These are phyloP conservation scores for Catagonus wagneri DNA, from an alignment of 2,113 vertebrate genomes.

Conservation along the genomic window DNA sequence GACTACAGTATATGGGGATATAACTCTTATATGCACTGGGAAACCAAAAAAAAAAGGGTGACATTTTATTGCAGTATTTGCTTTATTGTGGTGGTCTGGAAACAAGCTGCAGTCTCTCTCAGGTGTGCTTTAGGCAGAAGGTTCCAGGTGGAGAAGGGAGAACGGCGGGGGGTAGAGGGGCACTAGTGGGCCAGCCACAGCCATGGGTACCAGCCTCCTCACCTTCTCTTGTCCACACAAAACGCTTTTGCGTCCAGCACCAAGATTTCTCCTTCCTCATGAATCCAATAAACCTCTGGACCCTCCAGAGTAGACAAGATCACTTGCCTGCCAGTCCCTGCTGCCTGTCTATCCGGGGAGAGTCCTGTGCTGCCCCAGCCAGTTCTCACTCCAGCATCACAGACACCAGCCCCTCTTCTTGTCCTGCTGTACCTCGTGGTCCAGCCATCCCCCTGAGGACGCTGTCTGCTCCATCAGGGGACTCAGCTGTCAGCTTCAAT, in stretches of 20 bases:
- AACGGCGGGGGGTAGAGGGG: too few species aligned
- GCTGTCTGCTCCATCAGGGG: neutral
- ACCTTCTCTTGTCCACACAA: neutral
- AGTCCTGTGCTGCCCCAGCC: too few species aligned
- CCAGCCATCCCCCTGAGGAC: neutral
- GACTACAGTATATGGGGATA: neutral
- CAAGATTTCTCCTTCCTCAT: neutral
- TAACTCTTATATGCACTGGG: neutral
- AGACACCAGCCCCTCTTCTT: neutral
- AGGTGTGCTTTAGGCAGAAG: neutral
- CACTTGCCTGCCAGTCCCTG: fast-evolving
- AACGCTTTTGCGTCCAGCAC: neutral
- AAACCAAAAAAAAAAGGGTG: neutral
- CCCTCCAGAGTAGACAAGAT: fast-evolving
- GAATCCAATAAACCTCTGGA: neutral
- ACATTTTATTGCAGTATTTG: neutral
- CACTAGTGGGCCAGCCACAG: too few species aligned
- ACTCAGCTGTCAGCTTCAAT: neutral
- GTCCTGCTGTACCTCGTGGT: fast-evolving
- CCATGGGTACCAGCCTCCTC: neutral
- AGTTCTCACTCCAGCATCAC: neutral
- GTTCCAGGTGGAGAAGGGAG: neutral
- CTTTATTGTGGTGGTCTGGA: neutral
- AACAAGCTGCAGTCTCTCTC: neutral
- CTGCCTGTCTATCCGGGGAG: neutral